phyloP scores from a whole-genome alignment of 2,888 invertebrate species.

The Aproaerema taeniolella region DNA sequence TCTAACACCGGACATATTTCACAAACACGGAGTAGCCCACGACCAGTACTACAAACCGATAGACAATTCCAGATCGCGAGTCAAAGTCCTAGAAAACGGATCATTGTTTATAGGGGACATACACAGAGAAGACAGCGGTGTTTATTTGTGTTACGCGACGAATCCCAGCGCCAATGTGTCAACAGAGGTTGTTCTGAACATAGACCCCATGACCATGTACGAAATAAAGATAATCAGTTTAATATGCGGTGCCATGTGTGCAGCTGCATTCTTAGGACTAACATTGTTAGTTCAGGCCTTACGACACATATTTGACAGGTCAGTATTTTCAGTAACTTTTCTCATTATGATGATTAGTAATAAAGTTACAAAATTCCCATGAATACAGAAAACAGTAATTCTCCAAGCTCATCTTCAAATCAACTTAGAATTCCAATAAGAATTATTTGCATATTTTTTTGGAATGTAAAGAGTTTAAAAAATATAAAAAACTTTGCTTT shows the following conservation, averaged over 20 bases:
- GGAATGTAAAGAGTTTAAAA: no score
- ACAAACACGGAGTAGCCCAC: slow-evolving; percentile 81
- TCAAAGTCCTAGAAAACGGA: slow-evolving; percentile 85
- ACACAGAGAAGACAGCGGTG: slow-evolving; percentile 88
- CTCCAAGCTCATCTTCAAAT: no score
- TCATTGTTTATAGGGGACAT: slow-evolving; percentile 84
- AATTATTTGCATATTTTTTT: no score
- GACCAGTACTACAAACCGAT: slow-evolving; percentile 65
- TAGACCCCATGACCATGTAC: slow-evolving; percentile 91
- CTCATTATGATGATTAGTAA: no score
- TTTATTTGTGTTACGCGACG: slow-evolving; percentile 90
- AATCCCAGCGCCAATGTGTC: slow-evolving; percentile 90
- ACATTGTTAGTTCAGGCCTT: slow-evolving; percentile 89
- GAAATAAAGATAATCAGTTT: slow-evolving; percentile 91
- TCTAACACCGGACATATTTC: slow-evolving; percentile 79
- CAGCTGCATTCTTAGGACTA: slow-evolving; percentile 86
- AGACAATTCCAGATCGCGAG: slow-evolving; percentile 72
- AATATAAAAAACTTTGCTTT: not conserved
- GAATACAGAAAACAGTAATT: no score
- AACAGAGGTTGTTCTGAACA: slow-evolving; percentile 84
- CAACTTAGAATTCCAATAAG: no score
- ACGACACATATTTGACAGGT: slow-evolving; percentile 83
- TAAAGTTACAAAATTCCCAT: no score
- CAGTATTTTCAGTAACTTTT: no score
- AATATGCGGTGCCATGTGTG: slow-evolving; percentile 87